These are phyloP conservation scores for Alca torda DNA, from an alignment of 2,797 vertebrate genomes.

Conservation along the genomic window DNA sequence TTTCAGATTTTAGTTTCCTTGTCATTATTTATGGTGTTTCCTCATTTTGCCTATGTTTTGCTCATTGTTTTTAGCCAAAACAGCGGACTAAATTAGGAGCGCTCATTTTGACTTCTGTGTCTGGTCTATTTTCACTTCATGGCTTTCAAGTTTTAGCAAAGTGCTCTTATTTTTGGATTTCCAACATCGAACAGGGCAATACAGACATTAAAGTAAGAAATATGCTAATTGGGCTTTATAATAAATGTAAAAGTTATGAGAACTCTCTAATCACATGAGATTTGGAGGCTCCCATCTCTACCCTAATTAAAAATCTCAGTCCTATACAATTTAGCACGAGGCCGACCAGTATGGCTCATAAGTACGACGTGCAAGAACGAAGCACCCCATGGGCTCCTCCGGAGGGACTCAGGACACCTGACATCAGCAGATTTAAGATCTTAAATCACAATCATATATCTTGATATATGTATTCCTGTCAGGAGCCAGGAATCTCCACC, in stretches of 20 bases:
- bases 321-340: background rate
- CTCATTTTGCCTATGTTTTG: background rate
- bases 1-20: background rate
- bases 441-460: background rate
- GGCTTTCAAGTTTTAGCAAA: background rate
- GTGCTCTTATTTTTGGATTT: background rate
- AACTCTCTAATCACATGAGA: constrained; percentile 26
- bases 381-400: background rate
- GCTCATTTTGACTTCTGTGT: background rate
- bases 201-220: constrained; percentile 38
- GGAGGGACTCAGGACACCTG: background rate
- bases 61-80: background rate
- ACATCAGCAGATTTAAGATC: background rate
- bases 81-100: background rate
- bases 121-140: background rate
- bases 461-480: background rate
- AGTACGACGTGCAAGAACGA: rapidly evolving
- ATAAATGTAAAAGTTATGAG: constrained; percentile 31
- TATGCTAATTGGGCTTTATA: constrained; percentile 27
- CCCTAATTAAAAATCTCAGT: constrained; percentile 30
- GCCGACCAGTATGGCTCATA: background rate
- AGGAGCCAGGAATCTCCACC: background rate
- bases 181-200: background rate
- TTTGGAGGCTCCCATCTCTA: background rate
- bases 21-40: background rate